Evolutionary conservation across 2,113 vertebrate species (phyloP).

Genomic region (Cardinalis cardinalis): DNA sequence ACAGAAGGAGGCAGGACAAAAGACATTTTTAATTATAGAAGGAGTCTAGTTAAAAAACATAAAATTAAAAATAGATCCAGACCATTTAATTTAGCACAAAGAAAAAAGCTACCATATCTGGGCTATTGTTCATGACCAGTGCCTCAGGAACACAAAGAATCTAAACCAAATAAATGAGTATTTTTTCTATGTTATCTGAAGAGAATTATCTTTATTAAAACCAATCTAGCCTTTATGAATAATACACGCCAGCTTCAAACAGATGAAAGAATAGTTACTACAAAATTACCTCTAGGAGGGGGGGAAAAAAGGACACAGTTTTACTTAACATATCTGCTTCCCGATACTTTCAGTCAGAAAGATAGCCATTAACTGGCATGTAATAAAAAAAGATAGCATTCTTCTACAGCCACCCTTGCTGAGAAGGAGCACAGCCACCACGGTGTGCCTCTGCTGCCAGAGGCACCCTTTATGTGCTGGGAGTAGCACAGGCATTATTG

Average conservation of each 20-base stretch:
- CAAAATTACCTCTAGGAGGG: background rate
- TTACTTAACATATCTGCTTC: background rate
- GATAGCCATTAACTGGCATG: background rate
- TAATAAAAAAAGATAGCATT: background rate
- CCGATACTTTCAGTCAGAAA: background rate
- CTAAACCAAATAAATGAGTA: background rate
- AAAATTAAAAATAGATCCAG: background rate
- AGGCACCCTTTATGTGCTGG: background rate
- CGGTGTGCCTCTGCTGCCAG: background rate
- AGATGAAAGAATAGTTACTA: background rate
- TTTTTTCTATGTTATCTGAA: slow-evolving; percentile 1
- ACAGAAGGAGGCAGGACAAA: background rate
- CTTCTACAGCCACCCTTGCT: background rate
- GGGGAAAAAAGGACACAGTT: fast-evolving
- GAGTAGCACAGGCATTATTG: fast-evolving
- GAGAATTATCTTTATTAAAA: slow-evolving; percentile 32
- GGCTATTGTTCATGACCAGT: background rate
- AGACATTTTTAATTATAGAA: background rate
- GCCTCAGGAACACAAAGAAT: background rate
- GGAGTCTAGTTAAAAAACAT: background rate
- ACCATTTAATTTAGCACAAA: background rate
- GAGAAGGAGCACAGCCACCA: background rate
- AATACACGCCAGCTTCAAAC: background rate
- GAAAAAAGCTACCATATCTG: background rate
- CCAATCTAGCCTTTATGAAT: background rate